Evolutionary conservation across 2,888 invertebrate genomes (phyloP), one percentile per base, ranked within the genome.

Genomic region (Eustalomyia histrio): DNA sequence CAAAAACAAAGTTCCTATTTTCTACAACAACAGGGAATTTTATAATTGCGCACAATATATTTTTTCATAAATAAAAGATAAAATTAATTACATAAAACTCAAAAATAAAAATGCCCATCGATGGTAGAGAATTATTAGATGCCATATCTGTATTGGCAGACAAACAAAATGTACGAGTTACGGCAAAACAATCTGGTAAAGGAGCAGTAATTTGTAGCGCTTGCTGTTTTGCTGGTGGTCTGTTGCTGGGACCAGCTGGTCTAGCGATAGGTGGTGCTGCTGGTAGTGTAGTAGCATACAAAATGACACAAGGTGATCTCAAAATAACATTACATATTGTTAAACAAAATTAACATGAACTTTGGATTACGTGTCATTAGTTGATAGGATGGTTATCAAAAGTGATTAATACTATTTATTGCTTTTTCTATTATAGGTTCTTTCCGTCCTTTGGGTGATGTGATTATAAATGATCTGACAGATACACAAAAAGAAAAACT

Each of bases 401-500:
- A 39, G 9, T 58, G 29, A 60, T n/a, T 74, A 71, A 58, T 64
- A 29, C 0, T 39, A 24, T 24, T 58, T 24, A 17, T 60, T 39
- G 17, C 10, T 35, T 16, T 35, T 29, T 43, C 5, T 10, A 58
- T 83, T 71, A 10, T 74, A 90, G 90, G 89, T 8, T 81, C 85
- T 1, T 91, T 90, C 63, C 87, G 86, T n/a, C 87, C 90, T 0
- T 76, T 90, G 58, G 88, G 87, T n/a, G 89, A 90, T 68, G 86
- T 91, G 0, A 85, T 91, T n/a, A 81, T 88, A 4, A 87, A 90
- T 67, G 90, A 91, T 73, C 78, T 91, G 39, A 89, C 86, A 0
- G 87, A 87, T 21, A 35, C 43, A 0, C 89, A 91, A 75, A 86
- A 86, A 10, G 87, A 89, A 78, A 81, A 83, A 52, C 82, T 91